phyloP scores from a whole-genome alignment of 2,797 vertebrate species.

The Periophthalmus magnuspinnatus region DNA sequence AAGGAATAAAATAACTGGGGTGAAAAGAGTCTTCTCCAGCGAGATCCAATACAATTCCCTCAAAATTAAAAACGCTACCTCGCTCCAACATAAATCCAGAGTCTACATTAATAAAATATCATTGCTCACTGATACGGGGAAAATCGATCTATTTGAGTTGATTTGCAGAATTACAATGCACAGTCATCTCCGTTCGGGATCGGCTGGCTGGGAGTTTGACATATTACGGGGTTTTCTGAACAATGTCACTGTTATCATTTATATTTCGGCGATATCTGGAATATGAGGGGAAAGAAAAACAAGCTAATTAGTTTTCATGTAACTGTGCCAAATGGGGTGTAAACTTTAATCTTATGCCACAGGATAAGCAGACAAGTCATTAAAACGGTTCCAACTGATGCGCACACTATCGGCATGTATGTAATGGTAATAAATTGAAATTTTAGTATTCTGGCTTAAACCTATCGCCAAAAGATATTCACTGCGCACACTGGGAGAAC shows the following conservation, averaged over 20 bases:
- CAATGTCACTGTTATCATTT: not conserved
- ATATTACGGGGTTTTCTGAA: constrained; percentile 4
- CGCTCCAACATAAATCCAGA: constrained; percentile 56
- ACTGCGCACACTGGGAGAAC: not conserved
- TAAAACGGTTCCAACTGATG: not conserved
- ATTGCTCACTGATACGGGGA: constrained; percentile 55
- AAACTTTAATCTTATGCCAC: constrained; percentile 6
- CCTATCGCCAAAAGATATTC: not conserved
- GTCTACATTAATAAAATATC: constrained; percentile 69
- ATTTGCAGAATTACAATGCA: constrained; percentile 46
- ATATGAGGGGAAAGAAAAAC: not conserved
- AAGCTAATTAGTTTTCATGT: constrained; percentile 9
- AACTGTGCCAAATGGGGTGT: constrained; percentile 1
- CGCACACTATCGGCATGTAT: not conserved
- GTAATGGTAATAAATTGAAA: not conserved
- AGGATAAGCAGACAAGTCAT: constrained; percentile 1
- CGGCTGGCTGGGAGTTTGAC: constrained; percentile 15
- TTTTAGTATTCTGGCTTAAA: not conserved
- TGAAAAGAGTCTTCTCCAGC: constrained; percentile 56
- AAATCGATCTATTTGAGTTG: constrained; percentile 52
- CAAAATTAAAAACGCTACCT: constrained; percentile 52
- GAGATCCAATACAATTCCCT: constrained; percentile 50
- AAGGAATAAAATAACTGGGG: constrained; percentile 68
- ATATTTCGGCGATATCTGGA: not conserved
- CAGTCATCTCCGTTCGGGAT: constrained; percentile 21